These are phyloP conservation scores for Cisticola juncidis DNA, from an alignment of 2,113 vertebrate genomes.

Conservation along the genomic window DNA sequence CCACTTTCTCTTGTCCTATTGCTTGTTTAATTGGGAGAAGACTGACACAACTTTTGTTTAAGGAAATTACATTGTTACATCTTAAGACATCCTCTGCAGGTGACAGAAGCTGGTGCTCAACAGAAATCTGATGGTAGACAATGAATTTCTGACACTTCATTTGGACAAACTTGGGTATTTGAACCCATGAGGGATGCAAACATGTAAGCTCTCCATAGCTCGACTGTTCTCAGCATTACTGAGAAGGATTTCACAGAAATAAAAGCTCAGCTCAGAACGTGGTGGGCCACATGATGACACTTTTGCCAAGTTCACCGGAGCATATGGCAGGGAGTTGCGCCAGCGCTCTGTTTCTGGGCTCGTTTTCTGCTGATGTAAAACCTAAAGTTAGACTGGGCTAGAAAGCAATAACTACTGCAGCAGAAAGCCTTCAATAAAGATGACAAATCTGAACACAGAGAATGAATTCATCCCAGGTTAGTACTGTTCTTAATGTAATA, in stretches of 20 bases:
- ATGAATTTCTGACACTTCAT: not conserved
- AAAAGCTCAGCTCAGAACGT: not conserved
- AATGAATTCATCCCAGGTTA: not conserved
- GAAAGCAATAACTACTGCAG: not conserved
- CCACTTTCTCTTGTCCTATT: not conserved
- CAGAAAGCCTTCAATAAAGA: not conserved
- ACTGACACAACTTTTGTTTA: not conserved
- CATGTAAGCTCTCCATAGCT: not conserved
- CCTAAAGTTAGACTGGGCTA: not conserved
- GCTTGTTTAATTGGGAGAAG: not conserved
- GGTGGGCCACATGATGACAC: not conserved
- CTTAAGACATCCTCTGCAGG: not conserved
- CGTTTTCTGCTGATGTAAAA: not conserved
- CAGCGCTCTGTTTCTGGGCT: not conserved
- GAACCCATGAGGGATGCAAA: not conserved
- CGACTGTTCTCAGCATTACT: not conserved
- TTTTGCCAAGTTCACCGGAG: not conserved
- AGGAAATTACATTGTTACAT: not conserved
- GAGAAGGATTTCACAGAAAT: not conserved
- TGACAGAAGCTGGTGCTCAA: not conserved
- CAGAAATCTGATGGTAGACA: not conserved
- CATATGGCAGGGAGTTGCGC: not conserved
- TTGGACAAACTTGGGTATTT: not conserved
- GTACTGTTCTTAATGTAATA: not conserved
- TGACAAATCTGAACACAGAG: not conserved